Evolutionary conservation across 2,888 invertebrate genomes (phyloP).

Genomic region (Agapostemon virescens): DNA sequence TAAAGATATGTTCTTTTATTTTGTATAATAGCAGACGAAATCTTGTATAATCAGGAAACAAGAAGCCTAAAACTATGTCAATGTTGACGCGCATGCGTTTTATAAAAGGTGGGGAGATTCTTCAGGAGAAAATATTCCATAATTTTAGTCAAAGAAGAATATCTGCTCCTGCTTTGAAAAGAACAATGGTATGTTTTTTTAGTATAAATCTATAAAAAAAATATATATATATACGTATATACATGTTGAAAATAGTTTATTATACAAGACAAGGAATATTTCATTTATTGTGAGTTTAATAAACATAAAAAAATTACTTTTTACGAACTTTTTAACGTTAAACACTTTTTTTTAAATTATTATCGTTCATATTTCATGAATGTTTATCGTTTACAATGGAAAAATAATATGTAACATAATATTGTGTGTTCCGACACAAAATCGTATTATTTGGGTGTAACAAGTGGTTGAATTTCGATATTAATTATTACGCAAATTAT

Average conservation of each 20-base stretch:
- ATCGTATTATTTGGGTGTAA: conserved; percentile 31
- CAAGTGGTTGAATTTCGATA: conserved; percentile 47
- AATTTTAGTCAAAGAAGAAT: conserved; percentile 43
- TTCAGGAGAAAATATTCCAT: conserved; percentile 44
- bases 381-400: neutral
- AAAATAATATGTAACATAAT: conserved; percentile 8
- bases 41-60: conserved; percentile 32
- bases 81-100: conserved; percentile 47
- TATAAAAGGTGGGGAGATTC: conserved; percentile 45
- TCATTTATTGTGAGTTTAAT: neutral
- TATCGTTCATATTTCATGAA: neutral
- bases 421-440: neutral
- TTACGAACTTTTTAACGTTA: neutral
- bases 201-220: neutral
- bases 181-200: conserved; percentile 56
- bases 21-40: conserved; percentile 12
- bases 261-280: neutral
- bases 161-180: conserved; percentile 45
- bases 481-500: neutral
- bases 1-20: conserved; percentile 24
- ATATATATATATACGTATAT: no score
- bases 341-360: conserved; percentile 4
- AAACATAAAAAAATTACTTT: neutral
- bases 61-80: conserved; percentile 43
- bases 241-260: neutral